Percentiles rank a stretch among this genome's conserved stretches.
Evolutionary conservation across 2,888 invertebrate genomes (phyloP).

Genomic region (Carterocephalus palaemon): DNA sequence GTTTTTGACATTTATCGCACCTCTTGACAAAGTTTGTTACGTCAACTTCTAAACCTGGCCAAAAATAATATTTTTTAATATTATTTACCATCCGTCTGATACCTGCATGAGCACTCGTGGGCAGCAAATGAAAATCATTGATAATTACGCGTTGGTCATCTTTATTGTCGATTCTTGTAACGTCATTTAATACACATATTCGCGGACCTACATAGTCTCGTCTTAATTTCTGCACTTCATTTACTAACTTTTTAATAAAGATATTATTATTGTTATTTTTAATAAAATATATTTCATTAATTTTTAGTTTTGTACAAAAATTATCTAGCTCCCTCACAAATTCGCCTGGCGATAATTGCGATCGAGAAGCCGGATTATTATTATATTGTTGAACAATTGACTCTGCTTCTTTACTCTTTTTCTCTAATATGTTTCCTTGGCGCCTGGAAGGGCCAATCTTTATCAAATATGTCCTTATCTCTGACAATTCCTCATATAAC

Average conservation of each 20-base stretch:
- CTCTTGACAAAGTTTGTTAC: constrained; percentile 21
- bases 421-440: no score
- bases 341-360: not conserved
- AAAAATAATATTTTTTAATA: constrained; percentile 26
- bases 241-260: not conserved
- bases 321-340: constrained; percentile 22
- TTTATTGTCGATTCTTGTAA: constrained; percentile 2
- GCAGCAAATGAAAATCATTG: constrained; percentile 25
- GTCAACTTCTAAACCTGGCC: constrained; percentile 26
- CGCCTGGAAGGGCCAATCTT: no score
- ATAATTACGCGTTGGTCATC: constrained; percentile 16
- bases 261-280: constrained; percentile 3
- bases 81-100: constrained; percentile 25
- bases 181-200: constrained; percentile 6
- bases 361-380: not conserved
- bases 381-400: no score
- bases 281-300: not conserved
- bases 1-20: constrained; percentile 27
- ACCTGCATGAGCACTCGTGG: constrained; percentile 27
- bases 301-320: constrained; percentile 8
- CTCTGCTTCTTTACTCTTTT: no score
- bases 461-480: no score
- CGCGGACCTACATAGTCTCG: not conserved
- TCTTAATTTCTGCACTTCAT: not conserved
- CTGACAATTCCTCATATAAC: no score